phyloP scores from a whole-genome alignment of 2,797 vertebrate species.

The Clamator glandarius region DNA sequence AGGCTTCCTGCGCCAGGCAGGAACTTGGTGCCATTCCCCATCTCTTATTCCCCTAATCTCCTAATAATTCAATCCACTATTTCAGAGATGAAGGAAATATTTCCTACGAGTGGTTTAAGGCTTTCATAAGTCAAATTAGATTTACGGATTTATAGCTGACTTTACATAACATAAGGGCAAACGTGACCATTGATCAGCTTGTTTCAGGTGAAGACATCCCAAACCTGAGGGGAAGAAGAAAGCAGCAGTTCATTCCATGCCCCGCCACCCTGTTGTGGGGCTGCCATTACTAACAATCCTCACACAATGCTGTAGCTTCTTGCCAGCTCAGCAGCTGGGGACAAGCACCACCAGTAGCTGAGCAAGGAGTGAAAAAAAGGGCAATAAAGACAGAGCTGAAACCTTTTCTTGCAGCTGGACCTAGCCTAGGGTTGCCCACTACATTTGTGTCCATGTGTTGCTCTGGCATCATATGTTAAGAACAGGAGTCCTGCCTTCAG shows the following conservation, averaged over 20 bases:
- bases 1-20: too few species aligned
- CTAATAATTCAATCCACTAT: not conserved
- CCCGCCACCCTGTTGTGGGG: rapidly evolving
- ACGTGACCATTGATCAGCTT: rapidly evolving
- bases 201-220: not conserved
- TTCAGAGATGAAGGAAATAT: not conserved
- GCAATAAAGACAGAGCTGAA: not conserved
- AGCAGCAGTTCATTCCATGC: rapidly evolving
- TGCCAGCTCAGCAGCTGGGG: not conserved
- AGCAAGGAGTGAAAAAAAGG: not conserved
- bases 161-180: not conserved
- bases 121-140: not conserved
- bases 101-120: not conserved
- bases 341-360: not conserved
- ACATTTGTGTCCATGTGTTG: rapidly evolving
- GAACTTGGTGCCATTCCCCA: too few species aligned
- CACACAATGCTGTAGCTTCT: rapidly evolving
- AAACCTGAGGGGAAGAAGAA: too few species aligned
- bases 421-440: rapidly evolving
- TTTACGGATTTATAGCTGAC: not conserved
- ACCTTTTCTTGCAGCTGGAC: not conserved
- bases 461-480: rapidly evolving
- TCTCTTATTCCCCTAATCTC: too few species aligned
- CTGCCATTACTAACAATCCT: rapidly evolving
- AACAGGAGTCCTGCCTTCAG: not conserved